A percentile compares a stretch with the other conserved stretches of the same genome.
Evolutionary conservation across 2,113 vertebrate species (phyloP).

Genomic region (Misgurnus mizolepis): DNA sequence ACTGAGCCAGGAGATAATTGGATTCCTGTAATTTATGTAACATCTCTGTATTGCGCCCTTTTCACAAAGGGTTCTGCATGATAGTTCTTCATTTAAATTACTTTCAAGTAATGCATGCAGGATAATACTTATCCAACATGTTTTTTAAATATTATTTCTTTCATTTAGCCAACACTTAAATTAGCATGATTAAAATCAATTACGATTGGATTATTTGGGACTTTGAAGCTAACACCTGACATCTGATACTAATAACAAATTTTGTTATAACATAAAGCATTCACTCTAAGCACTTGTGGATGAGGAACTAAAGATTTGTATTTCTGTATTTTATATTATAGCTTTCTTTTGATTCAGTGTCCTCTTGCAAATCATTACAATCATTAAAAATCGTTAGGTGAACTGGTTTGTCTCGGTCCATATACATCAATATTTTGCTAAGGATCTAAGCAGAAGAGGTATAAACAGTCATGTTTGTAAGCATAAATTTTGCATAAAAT

Average conservation of each 20-base stretch:
- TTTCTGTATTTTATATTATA: conserved; percentile 2
- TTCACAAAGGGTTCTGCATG: conserved; percentile 17
- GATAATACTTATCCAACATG: conserved; percentile 47
- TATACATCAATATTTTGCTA: too few species aligned
- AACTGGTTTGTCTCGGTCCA: not conserved
- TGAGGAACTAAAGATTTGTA: not conserved
- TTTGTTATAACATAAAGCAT: conserved; percentile 31
- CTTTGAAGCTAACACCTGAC: conserved; percentile 16
- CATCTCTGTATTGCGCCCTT: conserved; percentile 6
- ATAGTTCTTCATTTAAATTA: conserved; percentile 32
- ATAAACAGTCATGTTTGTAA: too few species aligned
- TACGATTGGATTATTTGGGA: conserved; percentile 62
- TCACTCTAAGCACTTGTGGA: not conserved
- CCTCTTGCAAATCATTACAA: conserved; percentile 4
- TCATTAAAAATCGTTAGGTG: conserved; percentile 2
- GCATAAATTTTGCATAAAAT: too few species aligned
- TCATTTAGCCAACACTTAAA: conserved; percentile 59
- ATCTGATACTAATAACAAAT: conserved; percentile 40
- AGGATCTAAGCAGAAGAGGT: too few species aligned
- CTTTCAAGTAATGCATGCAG: conserved; percentile 34
- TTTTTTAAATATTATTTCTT: conserved; percentile 59
- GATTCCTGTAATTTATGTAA: conserved; percentile 20
- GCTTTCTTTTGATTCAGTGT: not conserved
- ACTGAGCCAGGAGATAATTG: conserved; percentile 19
- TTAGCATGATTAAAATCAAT: conserved; percentile 77